phyloP scores from a whole-genome alignment of 2,113 vertebrate genomes.

The Poeciliopsis occidentalis region DNA sequence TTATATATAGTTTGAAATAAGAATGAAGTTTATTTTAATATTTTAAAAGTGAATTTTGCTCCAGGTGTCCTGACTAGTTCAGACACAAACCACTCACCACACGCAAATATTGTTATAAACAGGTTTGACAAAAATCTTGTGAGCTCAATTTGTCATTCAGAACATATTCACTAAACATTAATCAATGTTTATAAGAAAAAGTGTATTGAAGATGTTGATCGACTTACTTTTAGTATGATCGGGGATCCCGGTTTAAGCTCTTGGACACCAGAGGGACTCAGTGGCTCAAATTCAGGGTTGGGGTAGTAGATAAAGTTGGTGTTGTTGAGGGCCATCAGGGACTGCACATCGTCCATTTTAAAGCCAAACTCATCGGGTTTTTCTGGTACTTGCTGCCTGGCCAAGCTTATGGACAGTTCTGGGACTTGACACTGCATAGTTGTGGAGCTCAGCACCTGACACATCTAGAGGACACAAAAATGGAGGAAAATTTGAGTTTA shows the following conservation, averaged over 20 bases:
- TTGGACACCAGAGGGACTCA: constrained; percentile 88
- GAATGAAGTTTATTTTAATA: no score
- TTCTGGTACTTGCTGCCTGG: constrained; percentile 83
- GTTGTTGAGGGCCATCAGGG: constrained; percentile 91
- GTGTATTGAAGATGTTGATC: not conserved
- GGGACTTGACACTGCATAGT: constrained; percentile 96
- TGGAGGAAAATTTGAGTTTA: not conserved
- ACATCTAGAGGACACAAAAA: constrained; percentile 76
- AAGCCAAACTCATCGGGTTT: constrained; percentile 96
- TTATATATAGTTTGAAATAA: no score
- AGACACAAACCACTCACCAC: no score
- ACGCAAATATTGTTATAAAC: no score
- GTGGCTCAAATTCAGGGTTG: constrained; percentile 95
- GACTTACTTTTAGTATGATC: constrained; percentile 94
- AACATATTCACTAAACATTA: not conserved
- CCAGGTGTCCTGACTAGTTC: no score
- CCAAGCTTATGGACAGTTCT: constrained; percentile 83
- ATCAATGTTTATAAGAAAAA: not conserved
- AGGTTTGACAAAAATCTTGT: not conserved
- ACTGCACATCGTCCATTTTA: constrained; percentile 92
- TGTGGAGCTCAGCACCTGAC: constrained; percentile 88
- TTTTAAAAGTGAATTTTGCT: no score
- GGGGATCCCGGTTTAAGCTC: constrained; percentile 97
- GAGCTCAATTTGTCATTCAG: not conserved
- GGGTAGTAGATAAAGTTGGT: constrained; percentile 96